Conservation (phyloP, 23 tunicate species). For the Oikopleura dioica region DNA sequence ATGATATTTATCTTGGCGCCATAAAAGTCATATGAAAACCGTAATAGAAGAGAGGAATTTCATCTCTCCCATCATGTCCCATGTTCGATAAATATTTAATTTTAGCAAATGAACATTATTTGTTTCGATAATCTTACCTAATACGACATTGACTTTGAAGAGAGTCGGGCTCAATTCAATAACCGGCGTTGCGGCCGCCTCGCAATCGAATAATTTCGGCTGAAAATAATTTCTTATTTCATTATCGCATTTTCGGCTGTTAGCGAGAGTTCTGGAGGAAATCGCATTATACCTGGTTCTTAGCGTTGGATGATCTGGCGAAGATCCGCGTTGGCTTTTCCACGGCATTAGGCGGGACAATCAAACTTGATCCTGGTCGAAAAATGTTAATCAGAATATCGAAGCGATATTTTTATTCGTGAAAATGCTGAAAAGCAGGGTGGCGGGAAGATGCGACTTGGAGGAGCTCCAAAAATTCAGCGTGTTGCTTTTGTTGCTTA, state of each 20-base stretch:
- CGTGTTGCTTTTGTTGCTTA: too few relatives aligned
- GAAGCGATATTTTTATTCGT: too few relatives aligned
- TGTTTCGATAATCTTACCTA: background rate
- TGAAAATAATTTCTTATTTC: background rate
- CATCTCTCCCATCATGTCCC: too few relatives aligned
- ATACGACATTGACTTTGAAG: background rate
- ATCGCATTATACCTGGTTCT: background rate
- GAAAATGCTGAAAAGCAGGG: too few relatives aligned
- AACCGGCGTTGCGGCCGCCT: background rate
- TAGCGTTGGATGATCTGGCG: background rate
- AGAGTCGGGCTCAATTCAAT: background rate
- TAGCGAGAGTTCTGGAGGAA: too few relatives aligned
- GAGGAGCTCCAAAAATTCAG: too few relatives aligned
- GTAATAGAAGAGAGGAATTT: background rate
- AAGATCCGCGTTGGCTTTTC: background rate
- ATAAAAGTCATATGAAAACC: background rate
- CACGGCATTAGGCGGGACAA: background rate
- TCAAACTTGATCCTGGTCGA: too few relatives aligned
- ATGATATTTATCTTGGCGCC: background rate
- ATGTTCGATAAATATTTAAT: background rate
- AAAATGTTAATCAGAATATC: too few relatives aligned
- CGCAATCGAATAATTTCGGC: conserved; percentile 3
- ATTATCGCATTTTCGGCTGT: background rate
- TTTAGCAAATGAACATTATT: background rate
- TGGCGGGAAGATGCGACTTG: too few relatives aligned